These are phyloP conservation scores for Leuctra nigra DNA, from an alignment of 2,888 invertebrate genomes.

Conservation along the genomic window DNA sequence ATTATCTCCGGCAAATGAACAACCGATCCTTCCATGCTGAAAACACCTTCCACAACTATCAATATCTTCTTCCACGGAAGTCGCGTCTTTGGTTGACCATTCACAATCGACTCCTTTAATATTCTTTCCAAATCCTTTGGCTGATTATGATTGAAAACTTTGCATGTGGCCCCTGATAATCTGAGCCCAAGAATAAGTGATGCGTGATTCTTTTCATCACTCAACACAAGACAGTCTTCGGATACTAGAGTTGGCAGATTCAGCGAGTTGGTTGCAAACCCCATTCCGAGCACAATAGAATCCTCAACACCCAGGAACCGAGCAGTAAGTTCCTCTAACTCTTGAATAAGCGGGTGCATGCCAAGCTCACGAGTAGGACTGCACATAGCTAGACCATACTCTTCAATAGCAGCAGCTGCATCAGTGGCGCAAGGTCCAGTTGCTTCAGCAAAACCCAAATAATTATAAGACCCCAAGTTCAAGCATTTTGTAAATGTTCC, in stretches of 20 bases:
- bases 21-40: constrained; percentile 98
- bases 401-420: constrained; percentile 57
- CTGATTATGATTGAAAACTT: constrained; percentile 84
- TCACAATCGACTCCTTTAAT: constrained; percentile 66
- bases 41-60: constrained; percentile 92
- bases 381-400: constrained; percentile 68
- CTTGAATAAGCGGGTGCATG: constrained; percentile 59
- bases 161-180: constrained; percentile 75
- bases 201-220: constrained; percentile 97
- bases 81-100: constrained; percentile 68
- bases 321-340: constrained; percentile 79
- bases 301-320: constrained; percentile 88
- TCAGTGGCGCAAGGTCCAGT: constrained; percentile 69
- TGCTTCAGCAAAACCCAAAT: constrained; percentile 91
- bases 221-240: constrained; percentile 80
- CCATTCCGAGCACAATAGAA: constrained; percentile 95
- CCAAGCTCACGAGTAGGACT: constrained; percentile 81
- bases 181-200: constrained; percentile 91
- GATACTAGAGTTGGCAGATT: constrained; percentile 83
- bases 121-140: too few relatives aligned
- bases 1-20: constrained; percentile 83
- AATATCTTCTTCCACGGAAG: constrained; percentile 87
- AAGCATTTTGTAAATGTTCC: constrained; percentile 77
- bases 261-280: constrained; percentile 95
- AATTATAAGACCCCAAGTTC: constrained; percentile 97